Base-by-base conservation (phyloP, 2,113 vertebrate species). In the Oreocharis arfaki region DNA sequence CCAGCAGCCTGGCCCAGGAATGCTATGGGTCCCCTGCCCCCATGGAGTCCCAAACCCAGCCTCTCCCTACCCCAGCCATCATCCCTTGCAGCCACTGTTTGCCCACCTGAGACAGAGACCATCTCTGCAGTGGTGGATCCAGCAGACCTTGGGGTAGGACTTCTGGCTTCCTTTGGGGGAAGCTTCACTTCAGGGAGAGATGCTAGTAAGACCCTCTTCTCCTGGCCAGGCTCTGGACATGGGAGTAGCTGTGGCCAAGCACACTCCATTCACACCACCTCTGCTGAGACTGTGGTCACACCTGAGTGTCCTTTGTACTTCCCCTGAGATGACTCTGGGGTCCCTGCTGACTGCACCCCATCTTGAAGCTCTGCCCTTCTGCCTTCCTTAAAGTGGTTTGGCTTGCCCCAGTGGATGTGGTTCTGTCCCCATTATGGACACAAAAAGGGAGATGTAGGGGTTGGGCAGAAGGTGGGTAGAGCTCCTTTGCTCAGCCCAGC, bases 1-100 rank as follows among this genome's bases (percentile, higher is more conserved):
- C 42, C 7, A 0, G 42, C 77, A 94, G 91, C 67, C 79, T 83
- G 94, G 81, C 91, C 94, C 93, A 94, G 94, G 96, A 96, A 97
- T 97, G 94, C 93, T 78, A 35, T 8, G 4, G 52, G 83, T 76
- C 90, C 90, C 96, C 95, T 93, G 76, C 68, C 79, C 85, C 85
- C 91, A 70, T 41, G 39, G 60, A 89, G 55, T 70, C 75, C 74
- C 74, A 79, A 61, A 33, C 32, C 41, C 61, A 78, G 44, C 80
- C 74, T 81, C 65, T 93, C 80, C 57, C 53, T 53, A 18, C 26
- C 32, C 32, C 20, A 55, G 3, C 19, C 63, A 84, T 53, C 65
- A 75, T 26, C 28, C 27, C 44, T 64, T 82, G 47, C 35, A 83
- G 84, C 37, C 78, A 46, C 46, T 46, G 20, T 37, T 91, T 65